These are phyloP conservation scores for Ammodramus savannarum DNA, from an alignment of 2,113 vertebrate species.

Conservation along the genomic window DNA sequence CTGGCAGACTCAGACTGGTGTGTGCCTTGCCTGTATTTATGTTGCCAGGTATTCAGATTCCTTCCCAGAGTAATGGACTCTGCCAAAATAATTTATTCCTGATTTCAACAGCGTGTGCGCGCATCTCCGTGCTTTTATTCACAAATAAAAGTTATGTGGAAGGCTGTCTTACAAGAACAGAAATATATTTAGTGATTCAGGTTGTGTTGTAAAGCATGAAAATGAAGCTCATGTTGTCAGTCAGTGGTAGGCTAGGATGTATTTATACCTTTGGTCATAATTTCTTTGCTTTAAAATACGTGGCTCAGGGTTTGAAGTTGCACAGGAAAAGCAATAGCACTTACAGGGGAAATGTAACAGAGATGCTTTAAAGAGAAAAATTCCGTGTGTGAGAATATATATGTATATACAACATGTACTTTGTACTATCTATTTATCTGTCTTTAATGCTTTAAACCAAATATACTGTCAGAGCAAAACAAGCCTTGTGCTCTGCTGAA, in stretches of 20 bases:
- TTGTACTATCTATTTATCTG: slow-evolving; percentile 13
- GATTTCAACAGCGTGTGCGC: neutral
- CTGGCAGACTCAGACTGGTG: neutral
- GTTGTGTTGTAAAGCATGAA: slow-evolving; percentile 49
- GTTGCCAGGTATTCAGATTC: neutral
- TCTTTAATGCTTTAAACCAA: neutral
- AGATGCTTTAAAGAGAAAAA: slow-evolving; percentile 6
- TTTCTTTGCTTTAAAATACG: slow-evolving; percentile 44
- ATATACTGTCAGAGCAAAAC: neutral
- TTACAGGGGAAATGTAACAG: slow-evolving; percentile 38
- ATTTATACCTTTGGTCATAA: slow-evolving; percentile 60
- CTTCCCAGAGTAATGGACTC: slow-evolving; percentile 45
- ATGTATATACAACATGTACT: neutral
- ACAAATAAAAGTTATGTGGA: slow-evolving; percentile 34
- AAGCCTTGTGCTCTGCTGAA: neutral
- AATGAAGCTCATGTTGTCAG: slow-evolving; percentile 59
- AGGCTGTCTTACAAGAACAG: slow-evolving; percentile 39
- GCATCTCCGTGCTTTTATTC: slow-evolving; percentile 42
- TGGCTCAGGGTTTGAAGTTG: neutral
- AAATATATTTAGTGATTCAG: slow-evolving; percentile 62
- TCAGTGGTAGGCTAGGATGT: neutral
- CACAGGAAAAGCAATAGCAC: neutral
- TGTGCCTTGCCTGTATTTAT: slow-evolving; percentile 26
- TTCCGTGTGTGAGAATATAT: accelerated
- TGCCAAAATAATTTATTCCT: slow-evolving; percentile 43